Base-by-base conservation (phyloP, 2,113 vertebrate genomes). In the Rhea pennata region DNA sequence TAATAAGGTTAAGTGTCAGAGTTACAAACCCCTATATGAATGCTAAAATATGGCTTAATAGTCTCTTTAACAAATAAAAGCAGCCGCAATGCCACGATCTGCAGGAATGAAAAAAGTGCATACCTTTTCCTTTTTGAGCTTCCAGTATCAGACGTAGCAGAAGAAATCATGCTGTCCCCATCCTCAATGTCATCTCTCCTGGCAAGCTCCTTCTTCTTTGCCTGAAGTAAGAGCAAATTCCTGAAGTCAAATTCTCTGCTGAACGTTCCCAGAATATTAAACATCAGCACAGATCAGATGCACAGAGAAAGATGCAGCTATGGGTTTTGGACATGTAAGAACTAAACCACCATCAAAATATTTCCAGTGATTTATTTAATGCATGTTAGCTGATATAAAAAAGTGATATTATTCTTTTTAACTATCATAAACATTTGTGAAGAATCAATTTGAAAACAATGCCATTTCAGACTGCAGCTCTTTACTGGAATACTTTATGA, bases 81-180 rank as follows among this genome's bases (percentile, higher is more conserved):
- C 74, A 74, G 26, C 1, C 96, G 61, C 21, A 88, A 88, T 16
- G 24, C 13, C 40, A 76, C 15, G 40, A 36, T 21, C 76, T 91
- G 54, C 29, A 87, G 44, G 40, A 79, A 74, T n/a, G 65, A 50
- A 22, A 94, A 87, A 50, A 94, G 21, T 48, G 33, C 62, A 59
- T 96, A 99, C 99, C 99, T 99, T 98, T 99, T 99, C 95, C 99
- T 98, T 98, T 99, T 99, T 61, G 98, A 99, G 95, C 99, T 99
- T 95, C 99, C 98, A 78, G 99, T 98, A 90, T 99, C 99, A 64
- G 99, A 99, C 10, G 99, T 99, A 76, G 99, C 98, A 82, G 99
- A 99, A 90, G 99, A 99, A 88, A 99, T 98, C 99, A 99, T 99
- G 96, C 99, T 99, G 97, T 99, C 99, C 50, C 99, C 99, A 62